Base-by-base conservation (phyloP, 2,797 vertebrate genomes). In the Dendrocincla fuliginosa region DNA sequence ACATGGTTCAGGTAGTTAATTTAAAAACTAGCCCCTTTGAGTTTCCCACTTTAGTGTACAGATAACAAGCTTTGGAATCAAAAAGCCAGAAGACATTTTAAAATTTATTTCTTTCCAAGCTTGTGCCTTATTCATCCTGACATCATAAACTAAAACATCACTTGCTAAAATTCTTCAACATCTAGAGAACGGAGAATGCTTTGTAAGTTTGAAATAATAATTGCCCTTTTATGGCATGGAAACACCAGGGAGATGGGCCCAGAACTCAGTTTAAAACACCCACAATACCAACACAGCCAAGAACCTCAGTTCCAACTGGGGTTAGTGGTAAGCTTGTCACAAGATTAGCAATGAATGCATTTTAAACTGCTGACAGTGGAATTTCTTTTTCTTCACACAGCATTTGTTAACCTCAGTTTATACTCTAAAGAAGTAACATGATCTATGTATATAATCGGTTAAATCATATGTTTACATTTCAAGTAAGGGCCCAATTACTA, bases 381-480 rank as follows among this genome's bases (percentile, higher is more conserved):
- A 79, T 87, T 87, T 82, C 41, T 90, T 91, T 84, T 82, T 55
- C 78, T 59, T 84, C 63, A 50, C 84, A 35, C 18, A 61, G 18
- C 57, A 69, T 92, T 69, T 89, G 44, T 85, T 87, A 87, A 49
- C n/a, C 37, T 89, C 61, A 46, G 68, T 53, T 88, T 84, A 78
- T 77, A 35, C 53, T 68, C 84, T 96, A 81, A 93, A 96, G 82
- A 55, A 89, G 93, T 32, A 93, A 68, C 68, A 71, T 5, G 63
- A 87, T 75, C 92, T 96, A 81, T 69, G 67, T 74, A 78, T 55
- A 70, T 90, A 80, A 94, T 96, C 80, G 97, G 88, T 96, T 96
- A 90, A 96, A 95, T 95, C 75, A 64, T 83, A 81, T 71, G 76
- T 95, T 96, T 97, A 93, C 84, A 70, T 94, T 97, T 96, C 16